Conservation (phyloP, 30 jellyfish, hydroid and myxozoan species). For the Sanderia malayensis region DNA sequence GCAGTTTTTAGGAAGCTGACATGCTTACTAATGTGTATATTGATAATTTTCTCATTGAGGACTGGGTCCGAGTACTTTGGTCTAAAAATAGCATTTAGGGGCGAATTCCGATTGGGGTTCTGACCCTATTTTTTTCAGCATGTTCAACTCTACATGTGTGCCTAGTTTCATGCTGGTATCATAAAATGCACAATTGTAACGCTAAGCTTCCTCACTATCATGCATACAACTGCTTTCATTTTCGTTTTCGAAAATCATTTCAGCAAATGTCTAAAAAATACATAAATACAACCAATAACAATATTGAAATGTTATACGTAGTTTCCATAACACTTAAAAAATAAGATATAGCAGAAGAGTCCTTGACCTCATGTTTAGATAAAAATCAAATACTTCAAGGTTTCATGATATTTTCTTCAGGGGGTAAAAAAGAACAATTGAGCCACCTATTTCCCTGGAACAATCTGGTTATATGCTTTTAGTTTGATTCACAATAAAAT, state of each 20-base stretch:
- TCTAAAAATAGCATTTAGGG: too few relatives aligned
- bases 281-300: not conserved
- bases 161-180: too few relatives aligned
- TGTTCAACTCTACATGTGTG: too few relatives aligned
- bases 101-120: too few relatives aligned
- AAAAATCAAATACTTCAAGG: conserved; percentile 1
- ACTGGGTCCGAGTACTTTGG: too few relatives aligned
- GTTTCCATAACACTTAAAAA: not conserved
- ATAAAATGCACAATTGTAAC: too few relatives aligned
- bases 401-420: not conserved
- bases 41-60: too few relatives aligned
- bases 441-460: conserved; percentile 3
- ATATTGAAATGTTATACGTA: too few relatives aligned
- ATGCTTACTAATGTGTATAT: too few relatives aligned
- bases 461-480: conserved; percentile 1
- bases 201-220: too few relatives aligned
- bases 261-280: conserved; percentile 1
- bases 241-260: not conserved
- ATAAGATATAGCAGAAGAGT: conserved; percentile 1
- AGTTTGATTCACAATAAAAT: not conserved
- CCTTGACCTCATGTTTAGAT: not conserved
- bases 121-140: too few relatives aligned
- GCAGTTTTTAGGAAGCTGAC: too few relatives aligned
- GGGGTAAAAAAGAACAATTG: conserved; percentile 2
- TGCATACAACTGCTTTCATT: conserved; percentile 1